Conservation (phyloP, 2,888 invertebrate genomes). For the Pristionchus maxplancki region DNA sequence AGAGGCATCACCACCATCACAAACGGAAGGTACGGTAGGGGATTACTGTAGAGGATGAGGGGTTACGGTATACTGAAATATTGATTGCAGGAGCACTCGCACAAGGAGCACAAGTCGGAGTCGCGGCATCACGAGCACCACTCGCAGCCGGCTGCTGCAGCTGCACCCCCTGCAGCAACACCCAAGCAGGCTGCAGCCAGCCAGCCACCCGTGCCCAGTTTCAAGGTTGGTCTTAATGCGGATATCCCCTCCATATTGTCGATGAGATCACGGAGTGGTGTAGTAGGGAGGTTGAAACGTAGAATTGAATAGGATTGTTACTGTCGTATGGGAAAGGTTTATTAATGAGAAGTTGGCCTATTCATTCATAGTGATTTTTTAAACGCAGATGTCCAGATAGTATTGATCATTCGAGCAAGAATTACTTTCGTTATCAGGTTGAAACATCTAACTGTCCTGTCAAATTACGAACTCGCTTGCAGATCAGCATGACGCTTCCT, state of each 20-base stretch:
- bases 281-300: neutral
- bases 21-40: constrained; percentile 22
- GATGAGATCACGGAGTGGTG: neutral
- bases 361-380: too few relatives aligned
- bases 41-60: neutral
- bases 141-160: neutral
- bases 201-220: neutral
- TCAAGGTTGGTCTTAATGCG: neutral
- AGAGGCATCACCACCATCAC: neutral
- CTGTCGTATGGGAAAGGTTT: too few relatives aligned
- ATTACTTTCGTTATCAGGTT: too few relatives aligned
- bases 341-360: too few relatives aligned
- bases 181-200: neutral
- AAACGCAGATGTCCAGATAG: too few relatives aligned
- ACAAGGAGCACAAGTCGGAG: constrained; percentile 42
- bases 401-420: too few relatives aligned
- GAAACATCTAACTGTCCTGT: too few relatives aligned
- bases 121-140: constrained; percentile 5
- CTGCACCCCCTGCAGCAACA: neutral
- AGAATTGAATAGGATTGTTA: neutral
- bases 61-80: neutral
- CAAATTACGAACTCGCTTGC: neutral
- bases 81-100: constrained; percentile 10
- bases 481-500: neutral
- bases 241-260: neutral